phyloP scores from a whole-genome alignment of 2,113 vertebrate species.

The Pyxicephalus adspersus region DNA sequence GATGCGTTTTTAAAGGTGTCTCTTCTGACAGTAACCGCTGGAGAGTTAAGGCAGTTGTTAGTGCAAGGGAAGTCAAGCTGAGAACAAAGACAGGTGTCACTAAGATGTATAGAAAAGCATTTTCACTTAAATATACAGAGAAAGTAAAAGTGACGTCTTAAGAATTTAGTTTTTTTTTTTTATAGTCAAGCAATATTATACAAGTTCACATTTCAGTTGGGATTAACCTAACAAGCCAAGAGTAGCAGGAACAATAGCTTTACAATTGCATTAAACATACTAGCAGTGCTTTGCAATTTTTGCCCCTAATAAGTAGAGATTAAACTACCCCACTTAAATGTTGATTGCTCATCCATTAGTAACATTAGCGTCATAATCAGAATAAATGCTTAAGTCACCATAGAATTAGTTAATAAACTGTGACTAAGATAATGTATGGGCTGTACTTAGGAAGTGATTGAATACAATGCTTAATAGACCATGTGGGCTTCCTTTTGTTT shows the following conservation, averaged over 20 bases:
- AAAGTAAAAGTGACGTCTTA: no score
- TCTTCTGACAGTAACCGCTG: no score
- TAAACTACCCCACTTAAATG: conserved; percentile 49
- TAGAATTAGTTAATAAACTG: conserved; percentile 41
- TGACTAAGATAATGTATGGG: conserved; percentile 33
- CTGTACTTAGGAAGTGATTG: conserved; percentile 26
- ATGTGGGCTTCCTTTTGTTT: conserved; percentile 44
- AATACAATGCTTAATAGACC: conserved; percentile 42
- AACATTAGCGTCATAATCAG: conserved; percentile 49
- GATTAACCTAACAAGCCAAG: conserved; percentile 3
- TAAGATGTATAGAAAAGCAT: no score
- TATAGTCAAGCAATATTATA: no score
- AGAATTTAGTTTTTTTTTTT: no score
- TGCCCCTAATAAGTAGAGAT: conserved; percentile 47
- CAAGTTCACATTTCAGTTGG: no score
- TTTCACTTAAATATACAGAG: no score
- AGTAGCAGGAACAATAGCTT: conserved; percentile 18
- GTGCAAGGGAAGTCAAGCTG: no score
- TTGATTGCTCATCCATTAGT: conserved; percentile 51
- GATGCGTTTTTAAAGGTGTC: no score
- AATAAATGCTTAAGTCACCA: conserved; percentile 34
- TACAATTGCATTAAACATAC: conserved; percentile 33
- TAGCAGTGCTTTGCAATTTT: conserved; percentile 45
- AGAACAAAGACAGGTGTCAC: no score
- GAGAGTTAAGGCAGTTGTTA: no score